Conservation (phyloP, 2,113 vertebrate genomes). For the Myxocyprinus asiaticus region DNA sequence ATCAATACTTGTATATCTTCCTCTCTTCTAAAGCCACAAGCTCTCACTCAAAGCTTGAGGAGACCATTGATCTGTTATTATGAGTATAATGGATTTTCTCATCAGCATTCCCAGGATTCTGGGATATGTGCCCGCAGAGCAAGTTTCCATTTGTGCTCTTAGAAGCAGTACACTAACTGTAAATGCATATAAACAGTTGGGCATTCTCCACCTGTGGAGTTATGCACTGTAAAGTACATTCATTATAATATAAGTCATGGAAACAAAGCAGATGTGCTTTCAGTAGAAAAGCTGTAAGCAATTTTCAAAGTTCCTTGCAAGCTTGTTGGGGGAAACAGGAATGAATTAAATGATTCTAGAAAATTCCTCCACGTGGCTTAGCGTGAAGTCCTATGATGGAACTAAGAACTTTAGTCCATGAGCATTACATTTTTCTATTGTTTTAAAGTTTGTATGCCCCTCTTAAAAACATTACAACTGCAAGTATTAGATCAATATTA, state of each 20-base stretch:
- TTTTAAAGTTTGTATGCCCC: no score
- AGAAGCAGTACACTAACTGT: not conserved
- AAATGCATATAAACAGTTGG: not conserved
- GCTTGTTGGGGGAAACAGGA: no score
- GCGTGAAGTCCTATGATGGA: no score
- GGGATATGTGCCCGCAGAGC: not conserved
- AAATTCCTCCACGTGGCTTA: no score
- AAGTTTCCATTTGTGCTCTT: not conserved
- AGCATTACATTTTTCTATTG: no score
- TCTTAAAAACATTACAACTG: no score
- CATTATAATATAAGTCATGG: not conserved
- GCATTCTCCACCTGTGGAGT: not conserved
- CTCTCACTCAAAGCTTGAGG: slow-evolving; percentile 1
- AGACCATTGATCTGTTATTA: slow-evolving; percentile 22
- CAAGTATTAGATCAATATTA: no score
- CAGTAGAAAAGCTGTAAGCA: not conserved
- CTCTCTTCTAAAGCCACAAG: slow-evolving; percentile 5
- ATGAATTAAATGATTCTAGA: no score
- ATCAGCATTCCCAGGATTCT: not conserved
- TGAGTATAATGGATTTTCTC: slow-evolving; percentile 12
- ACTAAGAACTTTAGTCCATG: no score
- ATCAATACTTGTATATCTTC: not conserved
- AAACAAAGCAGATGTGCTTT: slow-evolving; percentile 12
- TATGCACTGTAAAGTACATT: not conserved
- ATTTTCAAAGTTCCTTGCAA: no score